These are phyloP conservation scores for Epinotia brunnichana DNA, from an alignment of 2,888 invertebrate genomes.

Conservation along the genomic window DNA sequence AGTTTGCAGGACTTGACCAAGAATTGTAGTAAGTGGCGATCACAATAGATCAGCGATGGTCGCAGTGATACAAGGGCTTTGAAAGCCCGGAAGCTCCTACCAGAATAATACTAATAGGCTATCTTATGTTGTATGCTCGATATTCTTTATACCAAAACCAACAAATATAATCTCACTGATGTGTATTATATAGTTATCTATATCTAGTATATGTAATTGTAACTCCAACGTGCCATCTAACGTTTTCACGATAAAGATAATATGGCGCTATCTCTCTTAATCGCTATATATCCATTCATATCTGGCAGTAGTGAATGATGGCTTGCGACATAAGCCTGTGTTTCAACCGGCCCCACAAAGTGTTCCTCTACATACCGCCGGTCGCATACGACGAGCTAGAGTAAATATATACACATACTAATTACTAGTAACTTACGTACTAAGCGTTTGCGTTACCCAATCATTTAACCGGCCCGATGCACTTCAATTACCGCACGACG, in stretches of 20 bases:
- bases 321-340: constrained; percentile 67
- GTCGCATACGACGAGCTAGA: constrained; percentile 58
- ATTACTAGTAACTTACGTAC: constrained; percentile 28
- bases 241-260: constrained; percentile 14
- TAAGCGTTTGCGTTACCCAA: constrained; percentile 24
- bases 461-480: constrained; percentile 35
- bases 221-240: constrained; percentile 13
- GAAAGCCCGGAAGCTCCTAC: too few species aligned
- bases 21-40: too few species aligned
- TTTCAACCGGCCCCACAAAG: constrained; percentile 62
- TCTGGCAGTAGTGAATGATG: constrained; percentile 55
- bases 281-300: constrained; percentile 29
- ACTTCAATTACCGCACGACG: constrained; percentile 21
- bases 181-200: too few species aligned
- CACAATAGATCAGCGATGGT: too few species aligned
- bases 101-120: too few species aligned
- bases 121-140: too few species aligned
- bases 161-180: constrained; percentile 3
- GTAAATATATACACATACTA: constrained; percentile 59
- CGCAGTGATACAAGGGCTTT: too few species aligned
- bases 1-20: too few species aligned
- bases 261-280: constrained; percentile 28
- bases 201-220: constrained; percentile 26
- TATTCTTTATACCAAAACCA: not conserved
- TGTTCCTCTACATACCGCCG: constrained; percentile 63